A percentile compares a stretch with the other conserved stretches of the same genome.
Conservation (phyloP, 92 coral and sea anemone species). For the Palythoa heliodiscus region DNA sequence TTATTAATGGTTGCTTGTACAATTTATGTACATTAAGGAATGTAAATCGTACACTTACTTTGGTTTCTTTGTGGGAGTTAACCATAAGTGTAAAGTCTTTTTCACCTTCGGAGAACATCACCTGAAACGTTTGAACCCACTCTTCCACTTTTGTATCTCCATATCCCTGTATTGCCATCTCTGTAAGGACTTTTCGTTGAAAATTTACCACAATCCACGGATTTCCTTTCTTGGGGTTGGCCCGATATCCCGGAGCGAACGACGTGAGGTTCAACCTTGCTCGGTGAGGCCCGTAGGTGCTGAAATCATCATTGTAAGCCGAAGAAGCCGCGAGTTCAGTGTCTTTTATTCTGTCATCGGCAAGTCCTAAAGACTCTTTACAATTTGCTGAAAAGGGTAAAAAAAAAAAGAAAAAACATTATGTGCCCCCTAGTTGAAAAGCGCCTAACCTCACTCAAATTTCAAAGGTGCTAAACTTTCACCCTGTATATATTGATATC, state of each 20-base stretch:
- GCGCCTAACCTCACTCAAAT: background rate
- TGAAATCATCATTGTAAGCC: constrained; percentile 64
- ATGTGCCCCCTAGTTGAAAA: background rate
- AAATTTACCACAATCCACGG: constrained; percentile 79
- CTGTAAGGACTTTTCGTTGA: constrained; percentile 69
- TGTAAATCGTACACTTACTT: background rate
- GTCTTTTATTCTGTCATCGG: constrained; percentile 63
- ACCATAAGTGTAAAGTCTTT: constrained; percentile 25
- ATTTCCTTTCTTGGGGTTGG: constrained; percentile 44
- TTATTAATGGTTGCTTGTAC: background rate
- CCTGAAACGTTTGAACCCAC: constrained; percentile 67
- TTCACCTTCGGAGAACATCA: constrained; percentile 67
- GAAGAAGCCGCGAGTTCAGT: constrained; percentile 74
- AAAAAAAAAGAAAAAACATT: background rate
- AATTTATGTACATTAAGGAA: background rate
- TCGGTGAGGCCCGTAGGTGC: constrained; percentile 81
- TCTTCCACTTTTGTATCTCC: constrained; percentile 69
- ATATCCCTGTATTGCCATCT: constrained; percentile 80
- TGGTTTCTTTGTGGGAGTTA: constrained; percentile 25
- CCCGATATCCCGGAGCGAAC: constrained; percentile 85
- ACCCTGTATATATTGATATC: background rate
- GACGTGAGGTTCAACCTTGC: constrained; percentile 73
- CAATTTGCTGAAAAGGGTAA: constrained; percentile 65
- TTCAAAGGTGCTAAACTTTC: background rate
- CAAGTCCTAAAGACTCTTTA: constrained; percentile 69